Conservation (phyloP, 2,113 vertebrate species). For the Dolichotis patagonum region DNA sequence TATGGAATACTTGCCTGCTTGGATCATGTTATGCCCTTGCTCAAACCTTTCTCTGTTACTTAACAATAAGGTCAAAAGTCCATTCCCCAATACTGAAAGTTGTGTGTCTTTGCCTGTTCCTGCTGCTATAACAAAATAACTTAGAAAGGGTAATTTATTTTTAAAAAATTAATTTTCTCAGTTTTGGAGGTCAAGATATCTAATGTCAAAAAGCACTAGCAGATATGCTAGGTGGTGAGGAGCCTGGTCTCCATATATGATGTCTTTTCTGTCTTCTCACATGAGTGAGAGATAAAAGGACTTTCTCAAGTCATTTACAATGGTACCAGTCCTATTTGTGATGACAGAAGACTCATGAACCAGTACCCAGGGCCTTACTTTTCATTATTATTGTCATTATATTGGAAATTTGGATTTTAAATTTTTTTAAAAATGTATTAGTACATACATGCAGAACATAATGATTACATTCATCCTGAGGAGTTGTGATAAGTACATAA, state of each 20-base stretch:
- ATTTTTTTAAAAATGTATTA: not conserved
- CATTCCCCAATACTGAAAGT: not conserved
- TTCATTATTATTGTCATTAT: not conserved
- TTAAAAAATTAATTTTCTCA: not conserved
- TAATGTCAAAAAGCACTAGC: not conserved
- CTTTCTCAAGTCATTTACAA: not conserved
- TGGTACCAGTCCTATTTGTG: not conserved
- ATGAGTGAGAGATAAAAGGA: not conserved
- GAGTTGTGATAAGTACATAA: not conserved
- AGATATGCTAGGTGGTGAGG: not conserved
- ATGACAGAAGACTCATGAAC: not conserved
- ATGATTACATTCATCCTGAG: not conserved
- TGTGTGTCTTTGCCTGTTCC: not conserved
- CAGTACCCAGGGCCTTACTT: not conserved
- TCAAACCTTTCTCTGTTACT: not conserved
- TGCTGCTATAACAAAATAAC: not conserved
- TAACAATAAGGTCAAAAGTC: not conserved
- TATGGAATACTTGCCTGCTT: slow-evolving; percentile 65
- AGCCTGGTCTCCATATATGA: not conserved
- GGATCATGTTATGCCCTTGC: not conserved
- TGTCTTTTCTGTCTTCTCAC: not conserved
- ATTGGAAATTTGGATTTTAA: not conserved
- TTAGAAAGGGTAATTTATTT: not conserved
- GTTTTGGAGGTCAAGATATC: not conserved
- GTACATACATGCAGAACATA: not conserved